phyloP scores from a whole-genome alignment of 1,140 invertebrate species.

The Gonatopus flavifemur region DNA sequence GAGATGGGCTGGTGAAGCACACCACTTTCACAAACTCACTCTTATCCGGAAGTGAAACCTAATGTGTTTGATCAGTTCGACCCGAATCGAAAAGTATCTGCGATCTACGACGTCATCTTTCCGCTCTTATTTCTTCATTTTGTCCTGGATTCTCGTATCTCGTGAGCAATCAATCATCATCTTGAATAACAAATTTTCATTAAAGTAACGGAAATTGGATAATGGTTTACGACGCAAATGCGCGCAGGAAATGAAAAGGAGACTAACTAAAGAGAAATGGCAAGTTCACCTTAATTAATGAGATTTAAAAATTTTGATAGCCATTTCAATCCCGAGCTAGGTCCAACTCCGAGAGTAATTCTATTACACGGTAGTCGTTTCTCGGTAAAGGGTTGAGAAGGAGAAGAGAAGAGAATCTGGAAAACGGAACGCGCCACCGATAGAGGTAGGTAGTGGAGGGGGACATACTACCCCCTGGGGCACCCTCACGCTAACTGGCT shows the following conservation, averaged over 20 bases:
- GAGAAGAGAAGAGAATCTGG: slow-evolving; percentile 21
- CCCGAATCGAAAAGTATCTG: no score
- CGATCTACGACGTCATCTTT: no score
- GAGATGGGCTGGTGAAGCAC: slow-evolving; percentile 9
- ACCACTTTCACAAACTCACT: slow-evolving; percentile 18
- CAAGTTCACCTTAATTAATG: slow-evolving; percentile 52
- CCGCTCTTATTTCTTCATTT: no score
- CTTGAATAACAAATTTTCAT: no score
- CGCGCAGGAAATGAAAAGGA: no score
- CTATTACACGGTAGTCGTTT: slow-evolving; percentile 53
- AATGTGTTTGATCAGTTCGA: slow-evolving; percentile 40
- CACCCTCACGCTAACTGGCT: slow-evolving; percentile 60
- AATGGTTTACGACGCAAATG: no score
- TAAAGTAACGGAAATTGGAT: no score
- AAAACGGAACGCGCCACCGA: slow-evolving; percentile 20
- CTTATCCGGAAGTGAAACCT: slow-evolving; percentile 29
- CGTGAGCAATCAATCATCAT: no score
- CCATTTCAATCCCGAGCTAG: slow-evolving; percentile 56
- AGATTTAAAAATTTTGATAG: slow-evolving; percentile 54
- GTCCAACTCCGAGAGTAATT: slow-evolving; percentile 53
- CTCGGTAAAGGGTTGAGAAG: slow-evolving; percentile 55
- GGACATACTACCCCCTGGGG: slow-evolving; percentile 57
- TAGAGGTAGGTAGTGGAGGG: no score
- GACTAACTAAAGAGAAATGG: no score
- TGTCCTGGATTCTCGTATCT: no score